These are phyloP conservation scores for Sandelia bainsii DNA, from an alignment of 2,797 vertebrate genomes.

Conservation along the genomic window DNA sequence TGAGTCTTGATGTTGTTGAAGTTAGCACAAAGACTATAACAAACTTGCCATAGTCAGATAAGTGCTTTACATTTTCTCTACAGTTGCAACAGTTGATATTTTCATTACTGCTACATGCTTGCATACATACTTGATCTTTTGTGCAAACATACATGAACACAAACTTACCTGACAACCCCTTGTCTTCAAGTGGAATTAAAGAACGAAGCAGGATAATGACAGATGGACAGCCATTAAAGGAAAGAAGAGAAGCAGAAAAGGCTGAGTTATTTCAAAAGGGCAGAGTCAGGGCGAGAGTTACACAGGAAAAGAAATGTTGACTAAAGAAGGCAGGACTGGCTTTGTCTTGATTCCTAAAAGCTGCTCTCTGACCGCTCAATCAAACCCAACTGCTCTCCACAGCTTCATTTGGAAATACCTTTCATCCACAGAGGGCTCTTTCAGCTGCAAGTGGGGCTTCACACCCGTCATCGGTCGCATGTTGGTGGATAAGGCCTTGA, in stretches of 20 bases:
- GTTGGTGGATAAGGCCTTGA: constrained; percentile 98
- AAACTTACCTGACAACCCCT: constrained; percentile 97
- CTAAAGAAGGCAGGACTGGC: constrained; percentile 41
- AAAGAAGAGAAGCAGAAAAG: constrained; percentile 80
- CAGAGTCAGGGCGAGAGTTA: constrained; percentile 55
- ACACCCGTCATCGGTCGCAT: constrained; percentile 95
- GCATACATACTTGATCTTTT: constrained; percentile 7
- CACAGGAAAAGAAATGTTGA: constrained; percentile 53
- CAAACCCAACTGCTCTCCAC: not conserved
- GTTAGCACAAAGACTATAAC: not conserved
- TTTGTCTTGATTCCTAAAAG: constrained; percentile 19
- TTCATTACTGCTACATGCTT: not conserved
- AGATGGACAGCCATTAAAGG: constrained; percentile 80
- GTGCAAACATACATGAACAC: constrained; percentile 35
- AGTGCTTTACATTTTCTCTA: not conserved
- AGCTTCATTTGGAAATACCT: constrained; percentile 84
- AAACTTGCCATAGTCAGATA: not conserved
- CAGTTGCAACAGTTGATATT: not conserved
- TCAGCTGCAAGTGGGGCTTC: constrained; percentile 97
- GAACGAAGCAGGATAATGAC: constrained; percentile 81
- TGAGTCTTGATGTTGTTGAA: not conserved
- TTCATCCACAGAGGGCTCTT: constrained; percentile 95
- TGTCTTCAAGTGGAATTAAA: constrained; percentile 92
- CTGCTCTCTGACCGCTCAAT: not conserved
- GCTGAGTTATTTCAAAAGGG: constrained; percentile 72